Evolutionary conservation across 2,888 invertebrate species (phyloP), one percentile per base, ranked within the genome.

Genomic region (Temnothorax unifasciatus): DNA sequence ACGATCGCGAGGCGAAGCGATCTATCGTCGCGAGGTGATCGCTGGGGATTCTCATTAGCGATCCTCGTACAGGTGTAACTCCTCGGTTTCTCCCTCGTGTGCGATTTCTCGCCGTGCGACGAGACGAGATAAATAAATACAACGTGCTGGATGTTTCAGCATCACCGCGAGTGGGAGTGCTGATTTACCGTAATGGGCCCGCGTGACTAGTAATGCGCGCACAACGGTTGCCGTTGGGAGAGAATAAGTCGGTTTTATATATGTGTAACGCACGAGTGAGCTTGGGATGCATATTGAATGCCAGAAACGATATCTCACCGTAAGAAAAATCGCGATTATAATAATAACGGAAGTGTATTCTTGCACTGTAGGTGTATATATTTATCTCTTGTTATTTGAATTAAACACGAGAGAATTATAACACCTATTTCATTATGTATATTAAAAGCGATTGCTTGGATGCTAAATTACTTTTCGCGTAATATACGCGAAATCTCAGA

Each of bases 1-100:
- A 87, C 29, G 82, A 66, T 68, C 68, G 66, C 64, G 79, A 83
- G 71, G 59, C 81, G 25, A 61, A 4, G 61, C 44, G 74, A 86
- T 83, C 83, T 88, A 88, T 87, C 88, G 83, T 88, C 71, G 81
- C 81, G 61, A 76, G 77, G 74, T 76, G 86, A 86, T 82, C 81
- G 73, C 76, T 74, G 71, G 59, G 66, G 85, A 84, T 79, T 81
- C 86, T 90, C 86, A 86, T 83, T 84, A 75, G 54, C 18, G 29
- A 50, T 25, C 44, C 59, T 59, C 63, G 44, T 74, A 85, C 79
- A 74, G 59, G 41, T 71, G 82, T 82, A 85, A 74, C 82, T 66
- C 82, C 82, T 82, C 59, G 13, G 25, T 73, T 52, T 21, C 21
- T 15, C 66, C 38, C 61, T 34, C n/a, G 50, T 29, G 29, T 68